phyloP scores from a whole-genome alignment of 2,113 vertebrate genomes.

The Parotia lawesii region DNA sequence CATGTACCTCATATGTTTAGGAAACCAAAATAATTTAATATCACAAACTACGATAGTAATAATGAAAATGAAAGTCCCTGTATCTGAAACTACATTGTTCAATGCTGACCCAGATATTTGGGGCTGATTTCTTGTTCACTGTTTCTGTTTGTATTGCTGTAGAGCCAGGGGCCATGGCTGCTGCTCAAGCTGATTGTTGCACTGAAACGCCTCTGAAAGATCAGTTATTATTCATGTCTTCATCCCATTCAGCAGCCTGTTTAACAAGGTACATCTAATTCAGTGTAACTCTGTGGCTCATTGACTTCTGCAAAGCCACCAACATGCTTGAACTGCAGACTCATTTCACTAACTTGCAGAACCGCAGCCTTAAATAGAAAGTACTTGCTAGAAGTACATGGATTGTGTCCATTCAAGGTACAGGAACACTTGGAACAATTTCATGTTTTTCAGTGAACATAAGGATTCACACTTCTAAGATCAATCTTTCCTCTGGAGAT shows the following conservation, averaged over 20 bases:
- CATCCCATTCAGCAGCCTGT: background rate
- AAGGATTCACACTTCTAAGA: background rate
- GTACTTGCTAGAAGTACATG: rapidly evolving
- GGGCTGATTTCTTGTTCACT: background rate
- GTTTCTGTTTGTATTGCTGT: background rate
- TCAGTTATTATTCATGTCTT: background rate
- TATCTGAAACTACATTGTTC: background rate
- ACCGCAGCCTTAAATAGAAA: background rate
- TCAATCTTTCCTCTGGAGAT: background rate
- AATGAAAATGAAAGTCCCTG: background rate
- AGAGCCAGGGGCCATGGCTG: background rate
- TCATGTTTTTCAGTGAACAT: background rate
- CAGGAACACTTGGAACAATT: background rate
- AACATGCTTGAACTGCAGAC: background rate
- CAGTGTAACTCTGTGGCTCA: background rate
- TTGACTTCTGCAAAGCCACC: background rate
- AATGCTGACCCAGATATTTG: background rate
- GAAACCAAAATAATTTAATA: background rate
- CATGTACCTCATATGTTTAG: background rate
- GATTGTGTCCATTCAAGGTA: background rate
- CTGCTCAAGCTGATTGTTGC: background rate
- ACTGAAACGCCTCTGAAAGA: background rate
- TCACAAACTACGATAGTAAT: background rate
- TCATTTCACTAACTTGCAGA: background rate
- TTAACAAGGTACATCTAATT: background rate